Percentiles rank a stretch among this genome's conserved stretches.
Evolutionary conservation across 1,140 invertebrate species (phyloP).

Genomic region (Pseudachorutes palmiensis): DNA sequence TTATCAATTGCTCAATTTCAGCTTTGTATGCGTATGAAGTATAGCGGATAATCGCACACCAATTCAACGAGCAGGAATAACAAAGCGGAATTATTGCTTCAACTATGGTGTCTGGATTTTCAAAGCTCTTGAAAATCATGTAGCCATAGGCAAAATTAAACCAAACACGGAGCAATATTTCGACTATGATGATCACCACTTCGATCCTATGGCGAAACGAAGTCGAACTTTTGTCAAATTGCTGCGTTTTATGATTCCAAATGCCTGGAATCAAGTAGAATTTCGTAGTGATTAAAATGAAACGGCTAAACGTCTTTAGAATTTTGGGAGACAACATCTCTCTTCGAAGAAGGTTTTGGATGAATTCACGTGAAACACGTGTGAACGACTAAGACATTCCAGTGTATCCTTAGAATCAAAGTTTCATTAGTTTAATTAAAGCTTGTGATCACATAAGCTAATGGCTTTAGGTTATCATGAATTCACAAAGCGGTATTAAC

Average conservation of each 20-base stretch:
- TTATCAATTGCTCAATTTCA: background rate
- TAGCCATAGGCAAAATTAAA: background rate
- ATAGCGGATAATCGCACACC: background rate
- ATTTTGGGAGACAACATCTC: too few species aligned
- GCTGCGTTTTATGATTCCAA: background rate
- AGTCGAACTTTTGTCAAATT: background rate
- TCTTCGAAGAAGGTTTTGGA: too few species aligned
- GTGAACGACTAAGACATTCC: too few species aligned
- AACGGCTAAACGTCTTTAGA: too few species aligned
- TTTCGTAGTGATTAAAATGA: too few species aligned
- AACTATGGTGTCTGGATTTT: background rate
- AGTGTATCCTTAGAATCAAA: too few species aligned
- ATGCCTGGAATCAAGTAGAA: background rate
- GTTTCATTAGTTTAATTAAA: too few species aligned
- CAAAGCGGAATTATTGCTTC: background rate
- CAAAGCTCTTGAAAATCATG: background rate
- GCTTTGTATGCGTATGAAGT: background rate
- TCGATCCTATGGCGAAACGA: background rate
- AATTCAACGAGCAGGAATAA: background rate
- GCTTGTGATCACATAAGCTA: too few species aligned
- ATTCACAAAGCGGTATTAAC: too few species aligned
- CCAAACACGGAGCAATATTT: background rate
- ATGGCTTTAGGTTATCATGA: too few species aligned
- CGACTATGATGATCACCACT: background rate
- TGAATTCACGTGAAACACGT: too few species aligned